Conservation (phyloP, 2,888 invertebrate species). For the Sthenelais limicola region DNA sequence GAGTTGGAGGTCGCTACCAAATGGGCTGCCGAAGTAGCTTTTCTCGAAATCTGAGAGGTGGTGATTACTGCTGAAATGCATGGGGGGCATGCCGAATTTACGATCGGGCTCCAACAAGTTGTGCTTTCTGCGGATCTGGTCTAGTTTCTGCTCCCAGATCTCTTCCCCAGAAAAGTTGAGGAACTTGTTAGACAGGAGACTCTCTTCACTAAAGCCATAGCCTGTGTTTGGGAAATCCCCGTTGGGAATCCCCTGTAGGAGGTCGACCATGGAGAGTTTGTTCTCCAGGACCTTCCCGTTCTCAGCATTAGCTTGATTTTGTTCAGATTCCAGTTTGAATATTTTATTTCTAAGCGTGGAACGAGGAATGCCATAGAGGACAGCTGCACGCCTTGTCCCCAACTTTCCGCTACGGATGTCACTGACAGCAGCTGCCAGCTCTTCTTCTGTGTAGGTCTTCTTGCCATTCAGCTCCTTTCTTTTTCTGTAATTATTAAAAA, state of each 20-base stretch:
- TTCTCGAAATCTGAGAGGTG: conserved; percentile 20
- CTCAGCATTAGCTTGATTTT: not conserved
- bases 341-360: conserved; percentile 96
- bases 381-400: conserved; percentile 93
- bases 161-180: conserved; percentile 38
- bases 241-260: conserved; percentile 42
- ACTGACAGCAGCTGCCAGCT: conserved; percentile 91
- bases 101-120: conserved; percentile 57
- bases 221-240: not conserved
- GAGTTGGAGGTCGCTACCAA: conserved; percentile 60
- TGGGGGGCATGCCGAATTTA: conserved; percentile 49
- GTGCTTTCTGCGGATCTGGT: conserved; percentile 66
- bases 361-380: conserved; percentile 95
- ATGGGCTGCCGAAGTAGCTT: conserved; percentile 49
- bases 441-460: conserved; percentile 90
- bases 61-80: conserved; percentile 30
- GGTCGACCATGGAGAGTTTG: conserved; percentile 46
- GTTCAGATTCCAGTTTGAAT: conserved; percentile 71
- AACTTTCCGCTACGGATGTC: conserved; percentile 94
- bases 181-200: not conserved
- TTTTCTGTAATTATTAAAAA: conserved; percentile 16
- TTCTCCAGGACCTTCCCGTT: conserved; percentile 42
- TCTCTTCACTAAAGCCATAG: not conserved
- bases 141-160: conserved; percentile 58
- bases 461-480: conserved; percentile 52